phyloP scores from a whole-genome alignment of 2,113 vertebrate species.

The Thymallus thymallus region DNA sequence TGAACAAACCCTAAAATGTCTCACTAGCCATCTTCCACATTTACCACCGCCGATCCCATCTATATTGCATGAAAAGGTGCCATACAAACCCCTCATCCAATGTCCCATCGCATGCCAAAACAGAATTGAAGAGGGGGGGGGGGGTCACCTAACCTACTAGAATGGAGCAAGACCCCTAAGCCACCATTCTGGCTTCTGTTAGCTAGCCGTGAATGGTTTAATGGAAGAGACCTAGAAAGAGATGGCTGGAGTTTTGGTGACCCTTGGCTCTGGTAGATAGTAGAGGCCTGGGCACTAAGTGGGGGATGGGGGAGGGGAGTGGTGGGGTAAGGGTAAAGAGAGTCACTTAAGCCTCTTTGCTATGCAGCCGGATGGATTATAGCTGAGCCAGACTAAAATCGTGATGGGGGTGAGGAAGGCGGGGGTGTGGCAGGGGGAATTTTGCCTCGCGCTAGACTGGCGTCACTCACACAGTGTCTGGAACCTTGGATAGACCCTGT shows the following conservation, averaged over 20 bases:
- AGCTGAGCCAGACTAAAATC: constrained; percentile 15
- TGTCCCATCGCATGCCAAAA: no score
- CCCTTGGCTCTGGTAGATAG: constrained; percentile 6
- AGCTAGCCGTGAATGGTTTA: not conserved
- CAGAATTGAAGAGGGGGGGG: no score
- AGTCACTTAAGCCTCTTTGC: constrained; percentile 33
- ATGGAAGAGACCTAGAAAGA: not conserved
- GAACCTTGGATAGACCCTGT: not conserved
- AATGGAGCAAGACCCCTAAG: constrained; percentile 10
- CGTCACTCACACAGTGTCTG: not conserved
- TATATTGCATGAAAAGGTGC: not conserved
- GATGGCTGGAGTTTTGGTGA: not conserved
- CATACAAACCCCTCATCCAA: no score
- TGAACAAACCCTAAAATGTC: constrained; percentile 3
- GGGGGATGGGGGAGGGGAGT: not conserved
- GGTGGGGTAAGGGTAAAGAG: constrained; percentile 12
- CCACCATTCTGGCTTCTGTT: not conserved
- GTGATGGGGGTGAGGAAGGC: not conserved
- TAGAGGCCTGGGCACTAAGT: not conserved
- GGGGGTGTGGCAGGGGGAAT: not conserved
- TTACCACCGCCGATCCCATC: constrained; percentile 15
- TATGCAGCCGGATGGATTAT: constrained; percentile 35
- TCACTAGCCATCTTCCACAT: constrained; percentile 11
- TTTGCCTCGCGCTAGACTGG: not conserved
- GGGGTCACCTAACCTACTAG: no score